A percentile compares a stretch with the other conserved stretches of the same genome.
Evolutionary conservation across 2,888 invertebrate genomes (phyloP).

Genomic region (Salpingus planirostris): DNA sequence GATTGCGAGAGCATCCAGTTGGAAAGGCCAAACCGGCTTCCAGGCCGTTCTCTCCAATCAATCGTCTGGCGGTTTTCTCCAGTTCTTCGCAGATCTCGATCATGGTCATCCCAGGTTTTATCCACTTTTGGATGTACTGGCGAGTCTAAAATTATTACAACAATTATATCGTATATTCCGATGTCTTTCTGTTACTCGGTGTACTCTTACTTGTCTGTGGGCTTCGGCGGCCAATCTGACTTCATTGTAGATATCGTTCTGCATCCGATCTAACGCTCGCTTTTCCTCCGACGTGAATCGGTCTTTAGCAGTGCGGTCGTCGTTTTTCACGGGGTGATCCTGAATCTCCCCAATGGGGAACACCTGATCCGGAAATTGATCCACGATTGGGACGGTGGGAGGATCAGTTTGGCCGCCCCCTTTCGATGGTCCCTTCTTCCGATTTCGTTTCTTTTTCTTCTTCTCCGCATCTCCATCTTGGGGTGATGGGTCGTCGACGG

Average conservation of each 20-base stretch:
- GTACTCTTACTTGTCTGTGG: constrained; percentile 69
- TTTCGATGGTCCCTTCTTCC: constrained; percentile 41
- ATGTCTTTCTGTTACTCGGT: not conserved
- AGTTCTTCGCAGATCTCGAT: constrained; percentile 96
- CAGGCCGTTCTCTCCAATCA: constrained; percentile 91
- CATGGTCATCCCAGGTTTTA: constrained; percentile 99
- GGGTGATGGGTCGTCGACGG: constrained; percentile 24
- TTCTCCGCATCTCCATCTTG: constrained; percentile 48
- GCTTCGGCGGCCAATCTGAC: constrained; percentile 95
- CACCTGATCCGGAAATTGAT: constrained; percentile 72
- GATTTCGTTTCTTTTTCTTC: constrained; percentile 58
- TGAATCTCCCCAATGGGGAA: constrained; percentile 87
- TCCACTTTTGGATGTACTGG: constrained; percentile 83
- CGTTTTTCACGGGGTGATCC: constrained; percentile 67
- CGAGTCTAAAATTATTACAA: constrained; percentile 54
- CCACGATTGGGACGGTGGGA: constrained; percentile 78
- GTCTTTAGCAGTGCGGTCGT: constrained; percentile 79
- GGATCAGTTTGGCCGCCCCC: constrained; percentile 59
- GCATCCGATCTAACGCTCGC: constrained; percentile 79
- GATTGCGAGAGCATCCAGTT: constrained; percentile 90
- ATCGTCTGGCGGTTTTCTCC: constrained; percentile 80
- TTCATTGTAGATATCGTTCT: constrained; percentile 90
- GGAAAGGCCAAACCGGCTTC: constrained; percentile 94
- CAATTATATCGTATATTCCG: not conserved
- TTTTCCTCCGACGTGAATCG: constrained; percentile 82